Percentiles rank a stretch among this genome's conserved stretches.
These are phyloP conservation scores for Drosophila neocordata DNA, from an alignment of 1,140 invertebrate genomes.

Conservation along the genomic window DNA sequence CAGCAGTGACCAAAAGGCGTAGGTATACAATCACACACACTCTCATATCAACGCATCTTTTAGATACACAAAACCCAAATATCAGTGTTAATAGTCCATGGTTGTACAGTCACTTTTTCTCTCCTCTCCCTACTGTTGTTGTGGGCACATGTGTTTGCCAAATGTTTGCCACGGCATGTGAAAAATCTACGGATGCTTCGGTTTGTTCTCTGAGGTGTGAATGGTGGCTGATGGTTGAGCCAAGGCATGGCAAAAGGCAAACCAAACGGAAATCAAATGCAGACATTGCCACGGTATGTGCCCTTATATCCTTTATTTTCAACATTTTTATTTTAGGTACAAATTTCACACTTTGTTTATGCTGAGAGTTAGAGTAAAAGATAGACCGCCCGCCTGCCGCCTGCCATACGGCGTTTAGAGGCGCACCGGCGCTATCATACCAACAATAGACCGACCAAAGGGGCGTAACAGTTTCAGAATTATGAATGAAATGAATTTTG, in stretches of 20 bases:
- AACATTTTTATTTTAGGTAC: conserved; percentile 77
- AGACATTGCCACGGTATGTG: conserved; percentile 46
- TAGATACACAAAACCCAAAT: conserved; percentile 48
- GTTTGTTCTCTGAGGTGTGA: conserved; percentile 41
- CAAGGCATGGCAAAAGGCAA: conserved; percentile 33
- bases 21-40: conserved; percentile 50
- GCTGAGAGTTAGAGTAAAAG: background rate
- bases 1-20: conserved; percentile 76
- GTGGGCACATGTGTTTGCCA: conserved; percentile 70
- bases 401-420: conserved; percentile 42
- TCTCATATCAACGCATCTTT: conserved; percentile 43
- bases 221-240: conserved; percentile 53
- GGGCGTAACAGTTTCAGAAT: conserved; percentile 7
- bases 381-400: conserved; percentile 2
- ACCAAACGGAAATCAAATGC: conserved; percentile 75
- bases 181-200: conserved; percentile 54
- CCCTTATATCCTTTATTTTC: conserved; percentile 35
- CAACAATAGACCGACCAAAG: background rate
- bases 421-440: conserved; percentile 19
- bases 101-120: conserved; percentile 27
- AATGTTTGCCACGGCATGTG: conserved; percentile 79
- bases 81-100: conserved; percentile 31
- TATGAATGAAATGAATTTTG: conserved; percentile 14
- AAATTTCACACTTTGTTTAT: conserved; percentile 79
- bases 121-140: conserved; percentile 5